phyloP scores from a whole-genome alignment of 2,888 invertebrate genomes.

The Ernsta delagoae region DNA sequence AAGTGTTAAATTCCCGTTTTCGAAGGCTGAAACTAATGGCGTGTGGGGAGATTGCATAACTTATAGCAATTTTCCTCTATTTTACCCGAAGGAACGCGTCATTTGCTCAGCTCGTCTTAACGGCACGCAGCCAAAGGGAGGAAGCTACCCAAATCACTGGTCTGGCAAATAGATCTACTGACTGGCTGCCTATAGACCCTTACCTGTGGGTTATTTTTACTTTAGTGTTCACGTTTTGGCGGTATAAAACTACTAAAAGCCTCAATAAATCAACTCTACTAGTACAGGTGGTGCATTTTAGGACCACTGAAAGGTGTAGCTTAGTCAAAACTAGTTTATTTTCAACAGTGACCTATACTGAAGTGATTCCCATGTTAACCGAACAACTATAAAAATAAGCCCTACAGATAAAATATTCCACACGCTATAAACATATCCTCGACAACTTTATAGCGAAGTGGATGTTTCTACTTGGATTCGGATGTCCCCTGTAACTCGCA shows the following conservation, averaged over 20 bases:
- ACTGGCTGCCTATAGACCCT: slow-evolving; percentile 30
- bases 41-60: slow-evolving; percentile 74
- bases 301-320: no score
- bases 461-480: slow-evolving; percentile 32
- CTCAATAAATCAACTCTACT: not conserved
- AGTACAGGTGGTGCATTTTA: no score
- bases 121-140: slow-evolving; percentile 61
- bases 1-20: slow-evolving; percentile 42
- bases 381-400: no score
- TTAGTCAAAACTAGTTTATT: no score
- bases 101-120: slow-evolving; percentile 64
- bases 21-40: slow-evolving; percentile 62
- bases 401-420: slow-evolving; percentile 15
- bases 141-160: slow-evolving; percentile 54
- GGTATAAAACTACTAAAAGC: not conserved
- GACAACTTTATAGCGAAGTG: slow-evolving; percentile 25
- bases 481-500: slow-evolving; percentile 29
- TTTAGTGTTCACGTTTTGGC: slow-evolving; percentile 7
- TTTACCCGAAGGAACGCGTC: slow-evolving; percentile 67
- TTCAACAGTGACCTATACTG: no score
- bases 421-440: slow-evolving; percentile 16
- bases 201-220: slow-evolving; percentile 28
- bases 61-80: slow-evolving; percentile 75
- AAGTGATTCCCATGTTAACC: no score
- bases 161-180: slow-evolving; percentile 34